These are phyloP conservation scores for Quadroppia sp. DNA, from an alignment of 2,888 invertebrate genomes.

Conservation along the genomic window DNA sequence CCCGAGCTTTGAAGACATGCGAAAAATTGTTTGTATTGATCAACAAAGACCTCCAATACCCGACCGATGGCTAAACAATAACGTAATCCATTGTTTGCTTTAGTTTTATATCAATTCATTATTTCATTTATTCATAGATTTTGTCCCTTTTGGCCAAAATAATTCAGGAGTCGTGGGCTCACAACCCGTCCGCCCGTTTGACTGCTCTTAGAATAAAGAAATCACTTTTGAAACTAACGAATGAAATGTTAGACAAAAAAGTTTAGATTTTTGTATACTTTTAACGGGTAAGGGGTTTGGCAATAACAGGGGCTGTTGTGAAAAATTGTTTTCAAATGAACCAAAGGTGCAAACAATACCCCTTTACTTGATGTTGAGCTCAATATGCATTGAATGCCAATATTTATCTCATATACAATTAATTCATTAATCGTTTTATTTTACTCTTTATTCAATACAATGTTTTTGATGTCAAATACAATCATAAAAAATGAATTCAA, in stretches of 20 bases:
- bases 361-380: too few relatives aligned
- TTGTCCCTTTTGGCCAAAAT: conserved; percentile 43
- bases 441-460: not conserved
- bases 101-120: not conserved
- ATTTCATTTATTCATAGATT: conserved; percentile 39
- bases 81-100: conserved; percentile 50
- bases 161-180: conserved; percentile 47
- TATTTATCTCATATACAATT: not conserved
- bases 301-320: too few relatives aligned
- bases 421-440: too few relatives aligned
- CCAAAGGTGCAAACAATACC: not conserved
- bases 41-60: conserved; percentile 82
- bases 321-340: too few relatives aligned
- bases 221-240: conserved; percentile 44
- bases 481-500: not conserved
- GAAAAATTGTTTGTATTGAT: conserved; percentile 79
- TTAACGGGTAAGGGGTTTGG: too few relatives aligned
- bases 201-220: conserved; percentile 47
- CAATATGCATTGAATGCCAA: not conserved
- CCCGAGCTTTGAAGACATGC: conserved; percentile 94
- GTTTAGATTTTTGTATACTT: too few relatives aligned
- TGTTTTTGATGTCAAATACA: conserved; percentile 12
- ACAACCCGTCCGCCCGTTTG: conserved; percentile 46
- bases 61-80: conserved; percentile 80
- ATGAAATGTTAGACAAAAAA: conserved; percentile 24